A percentile compares a stretch with the other conserved stretches of the same genome.
These are phyloP conservation scores for Excalfactoria chinensis DNA, from an alignment of 2,113 vertebrate species.

Conservation along the genomic window DNA sequence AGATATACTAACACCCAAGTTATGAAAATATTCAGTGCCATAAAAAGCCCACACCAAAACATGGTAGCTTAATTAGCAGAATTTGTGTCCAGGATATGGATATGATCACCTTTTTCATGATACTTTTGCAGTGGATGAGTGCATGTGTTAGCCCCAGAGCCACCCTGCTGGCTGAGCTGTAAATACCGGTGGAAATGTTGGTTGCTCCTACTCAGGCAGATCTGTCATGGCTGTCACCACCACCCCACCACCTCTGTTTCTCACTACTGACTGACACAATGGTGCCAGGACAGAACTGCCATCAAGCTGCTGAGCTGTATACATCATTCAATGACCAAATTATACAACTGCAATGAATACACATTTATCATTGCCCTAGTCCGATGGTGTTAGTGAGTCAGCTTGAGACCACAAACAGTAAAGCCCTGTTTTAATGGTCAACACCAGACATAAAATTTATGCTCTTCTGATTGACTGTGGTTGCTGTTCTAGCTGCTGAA, in stretches of 20 bases:
- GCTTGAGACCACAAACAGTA: conserved; percentile 44
- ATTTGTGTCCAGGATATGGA: background rate
- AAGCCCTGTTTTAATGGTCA: conserved; percentile 56
- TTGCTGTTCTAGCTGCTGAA: conserved; percentile 52
- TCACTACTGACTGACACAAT: background rate
- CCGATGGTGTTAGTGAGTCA: conserved; percentile 34
- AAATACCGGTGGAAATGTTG: background rate
- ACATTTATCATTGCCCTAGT: conserved; percentile 2
- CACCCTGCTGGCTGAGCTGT: background rate
- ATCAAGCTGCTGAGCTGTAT: background rate
- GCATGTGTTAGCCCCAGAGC: background rate
- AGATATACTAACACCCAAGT: background rate
- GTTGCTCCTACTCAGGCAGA: background rate
- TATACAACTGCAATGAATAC: background rate
- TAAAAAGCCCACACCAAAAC: background rate
- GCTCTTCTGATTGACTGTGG: conserved; percentile 42
- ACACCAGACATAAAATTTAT: conserved; percentile 50
- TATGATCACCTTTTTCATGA: background rate
- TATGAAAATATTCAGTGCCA: background rate
- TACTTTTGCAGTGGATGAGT: background rate
- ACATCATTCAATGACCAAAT: background rate
- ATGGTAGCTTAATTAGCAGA: background rate
- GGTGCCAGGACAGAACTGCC: background rate
- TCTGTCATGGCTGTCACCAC: background rate
- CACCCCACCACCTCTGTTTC: fast-evolving